A percentile compares a stretch with the other conserved stretches of the same genome.
Evolutionary conservation across 2,113 vertebrate genomes (phyloP).

Genomic region (Pangasianodon hypophthalmus): DNA sequence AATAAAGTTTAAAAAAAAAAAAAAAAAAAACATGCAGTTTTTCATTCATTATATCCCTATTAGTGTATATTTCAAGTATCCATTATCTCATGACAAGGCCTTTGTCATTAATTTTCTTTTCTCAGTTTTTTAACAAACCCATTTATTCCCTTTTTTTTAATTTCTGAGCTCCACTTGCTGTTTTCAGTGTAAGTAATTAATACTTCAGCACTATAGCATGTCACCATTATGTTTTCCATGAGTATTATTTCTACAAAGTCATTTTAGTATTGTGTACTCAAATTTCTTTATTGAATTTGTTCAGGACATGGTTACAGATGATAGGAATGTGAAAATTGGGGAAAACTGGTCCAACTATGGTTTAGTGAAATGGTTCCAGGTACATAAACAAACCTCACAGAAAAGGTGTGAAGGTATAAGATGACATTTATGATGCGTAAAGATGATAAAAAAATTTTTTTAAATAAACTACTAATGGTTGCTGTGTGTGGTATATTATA

Average conservation of each 20-base stretch:
- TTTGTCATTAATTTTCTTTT: neutral
- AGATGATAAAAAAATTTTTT: too few species aligned
- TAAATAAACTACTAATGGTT: neutral
- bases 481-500: neutral
- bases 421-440: neutral
- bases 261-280: neutral
- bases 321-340: neutral
- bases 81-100: neutral
- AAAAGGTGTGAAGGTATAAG: neutral
- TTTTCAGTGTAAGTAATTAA: neutral
- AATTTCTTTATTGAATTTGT: neutral
- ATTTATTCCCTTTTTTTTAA: neutral
- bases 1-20: conserved; percentile 57
- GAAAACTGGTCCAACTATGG: neutral
- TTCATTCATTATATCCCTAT: neutral
- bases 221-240: neutral
- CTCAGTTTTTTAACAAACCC: neutral
- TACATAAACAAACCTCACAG: neutral
- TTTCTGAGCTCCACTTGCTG: neutral
- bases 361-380: too few species aligned
- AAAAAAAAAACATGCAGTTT: neutral
- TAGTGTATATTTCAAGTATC: neutral
- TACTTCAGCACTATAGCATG: neutral
- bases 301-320: neutral
- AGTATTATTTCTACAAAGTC: neutral